These are phyloP conservation scores for Oplegnathus fasciatus DNA, from an alignment of 2,113 vertebrate species.

Conservation along the genomic window DNA sequence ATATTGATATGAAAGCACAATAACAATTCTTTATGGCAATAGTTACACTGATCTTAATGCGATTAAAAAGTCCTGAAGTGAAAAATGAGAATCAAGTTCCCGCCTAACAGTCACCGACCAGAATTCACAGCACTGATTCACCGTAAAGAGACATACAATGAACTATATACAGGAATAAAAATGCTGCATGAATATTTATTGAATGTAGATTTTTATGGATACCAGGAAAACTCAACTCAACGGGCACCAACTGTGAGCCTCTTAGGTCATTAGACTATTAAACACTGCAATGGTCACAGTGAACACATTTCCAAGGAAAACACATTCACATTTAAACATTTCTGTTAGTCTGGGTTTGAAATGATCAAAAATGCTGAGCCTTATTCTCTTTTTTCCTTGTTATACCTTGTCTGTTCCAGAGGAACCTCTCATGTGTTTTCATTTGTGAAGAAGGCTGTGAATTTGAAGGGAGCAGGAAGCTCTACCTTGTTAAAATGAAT, in stretches of 20 bases:
- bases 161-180: constrained; percentile 43
- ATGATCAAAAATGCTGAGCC: constrained; percentile 76
- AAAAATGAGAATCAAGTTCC: constrained; percentile 23
- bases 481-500: constrained; percentile 80
- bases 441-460: constrained; percentile 67
- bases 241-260: constrained; percentile 46
- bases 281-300: constrained; percentile 60
- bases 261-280: constrained; percentile 67
- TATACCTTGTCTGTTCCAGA: constrained; percentile 62
- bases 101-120: constrained; percentile 2
- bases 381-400: constrained; percentile 62
- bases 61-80: constrained; percentile 25
- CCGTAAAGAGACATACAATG: constrained; percentile 19
- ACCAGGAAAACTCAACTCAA: constrained; percentile 38
- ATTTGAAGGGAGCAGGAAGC: constrained; percentile 70
- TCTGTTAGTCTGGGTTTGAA: constrained; percentile 59
- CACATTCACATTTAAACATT: constrained; percentile 65
- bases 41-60: neutral
- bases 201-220: constrained; percentile 66
- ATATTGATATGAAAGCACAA: constrained; percentile 20
- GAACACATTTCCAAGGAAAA: constrained; percentile 72
- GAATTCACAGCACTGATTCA: constrained; percentile 19
- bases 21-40: neutral
- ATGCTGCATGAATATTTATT: constrained; percentile 67
- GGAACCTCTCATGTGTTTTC: constrained; percentile 79